Evolutionary conservation across 1,140 invertebrate genomes (phyloP).

Genomic region (Drosophila pallidifrons): DNA sequence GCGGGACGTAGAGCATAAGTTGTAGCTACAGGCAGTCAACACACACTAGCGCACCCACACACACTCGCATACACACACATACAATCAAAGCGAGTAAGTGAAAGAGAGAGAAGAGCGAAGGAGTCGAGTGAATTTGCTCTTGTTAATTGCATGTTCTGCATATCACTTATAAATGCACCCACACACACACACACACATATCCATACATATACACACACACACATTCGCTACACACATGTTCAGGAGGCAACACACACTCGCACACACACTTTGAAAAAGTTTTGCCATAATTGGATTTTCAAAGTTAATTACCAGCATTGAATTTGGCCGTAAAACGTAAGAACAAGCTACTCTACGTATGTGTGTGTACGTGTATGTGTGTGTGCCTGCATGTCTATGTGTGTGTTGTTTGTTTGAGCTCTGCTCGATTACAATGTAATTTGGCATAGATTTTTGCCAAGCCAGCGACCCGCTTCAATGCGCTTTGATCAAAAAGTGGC

Average conservation of each 20-base stretch:
- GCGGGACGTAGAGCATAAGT: constrained; percentile 6
- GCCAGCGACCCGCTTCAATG: constrained; percentile 3
- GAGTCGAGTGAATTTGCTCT: constrained; percentile 75
- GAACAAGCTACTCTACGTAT: constrained; percentile 22
- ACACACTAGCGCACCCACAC: neutral
- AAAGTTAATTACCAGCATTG: constrained; percentile 84
- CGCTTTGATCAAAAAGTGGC: constrained; percentile 22
- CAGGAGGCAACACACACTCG: constrained; percentile 7
- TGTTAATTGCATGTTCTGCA: constrained; percentile 84
- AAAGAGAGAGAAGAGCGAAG: neutral
- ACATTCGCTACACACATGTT: constrained; percentile 1
- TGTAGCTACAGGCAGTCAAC: constrained; percentile 28
- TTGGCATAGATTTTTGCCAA: constrained; percentile 71
- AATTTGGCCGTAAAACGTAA: constrained; percentile 78
- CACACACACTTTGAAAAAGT: constrained; percentile 72
- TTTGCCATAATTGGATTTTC: constrained; percentile 83
- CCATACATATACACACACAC: neutral
- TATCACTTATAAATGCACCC: constrained; percentile 81
- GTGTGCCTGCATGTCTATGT: constrained; percentile 2
- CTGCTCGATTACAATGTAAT: constrained; percentile 70
- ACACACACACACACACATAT: constrained; percentile 38
- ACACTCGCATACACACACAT: neutral
- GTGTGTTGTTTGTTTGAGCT: constrained; percentile 12
- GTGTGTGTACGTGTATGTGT: neutral
- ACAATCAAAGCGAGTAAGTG: neutral